Evolutionary conservation across 2,888 invertebrate species (phyloP).

Genomic region (Cyaniris semiargus): DNA sequence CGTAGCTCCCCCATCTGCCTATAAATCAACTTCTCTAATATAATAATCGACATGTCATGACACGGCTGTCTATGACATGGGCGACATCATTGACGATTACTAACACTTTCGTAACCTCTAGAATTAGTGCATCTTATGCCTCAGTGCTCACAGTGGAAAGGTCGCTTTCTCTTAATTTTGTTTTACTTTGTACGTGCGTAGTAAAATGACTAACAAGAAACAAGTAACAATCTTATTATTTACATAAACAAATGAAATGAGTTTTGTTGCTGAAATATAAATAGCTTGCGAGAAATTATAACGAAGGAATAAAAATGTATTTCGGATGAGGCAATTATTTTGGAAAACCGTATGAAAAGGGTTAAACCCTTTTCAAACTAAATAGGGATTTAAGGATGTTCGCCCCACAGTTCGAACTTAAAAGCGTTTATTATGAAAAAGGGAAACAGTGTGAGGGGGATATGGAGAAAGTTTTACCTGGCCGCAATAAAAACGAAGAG

Average conservation of each 20-base stretch:
- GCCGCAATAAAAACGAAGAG: not conserved
- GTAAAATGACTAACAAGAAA: not conserved
- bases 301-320: not conserved
- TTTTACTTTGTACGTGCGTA: too few species aligned
- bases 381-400: slow-evolving; percentile 29
- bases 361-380: slow-evolving; percentile 33
- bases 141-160: too few species aligned
- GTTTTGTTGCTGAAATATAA: not conserved
- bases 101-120: too few species aligned
- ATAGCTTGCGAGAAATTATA: not conserved
- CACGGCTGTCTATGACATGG: too few species aligned
- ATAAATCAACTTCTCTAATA: too few species aligned
- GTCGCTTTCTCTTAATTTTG: too few species aligned
- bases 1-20: too few species aligned
- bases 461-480: slow-evolving; percentile 46
- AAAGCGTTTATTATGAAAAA: slow-evolving; percentile 24
- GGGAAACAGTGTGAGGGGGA: not conserved
- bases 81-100: too few species aligned
- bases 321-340: slow-evolving; percentile 26
- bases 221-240: not conserved
- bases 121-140: too few species aligned
- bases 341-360: slow-evolving; percentile 27
- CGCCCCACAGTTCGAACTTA: not conserved
- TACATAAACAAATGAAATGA: not conserved
- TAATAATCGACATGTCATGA: too few species aligned